A percentile compares a stretch with the other conserved stretches of the same genome.
phyloP scores from a whole-genome alignment of 2,888 invertebrate species.

The Drosophila nigritarsus region DNA sequence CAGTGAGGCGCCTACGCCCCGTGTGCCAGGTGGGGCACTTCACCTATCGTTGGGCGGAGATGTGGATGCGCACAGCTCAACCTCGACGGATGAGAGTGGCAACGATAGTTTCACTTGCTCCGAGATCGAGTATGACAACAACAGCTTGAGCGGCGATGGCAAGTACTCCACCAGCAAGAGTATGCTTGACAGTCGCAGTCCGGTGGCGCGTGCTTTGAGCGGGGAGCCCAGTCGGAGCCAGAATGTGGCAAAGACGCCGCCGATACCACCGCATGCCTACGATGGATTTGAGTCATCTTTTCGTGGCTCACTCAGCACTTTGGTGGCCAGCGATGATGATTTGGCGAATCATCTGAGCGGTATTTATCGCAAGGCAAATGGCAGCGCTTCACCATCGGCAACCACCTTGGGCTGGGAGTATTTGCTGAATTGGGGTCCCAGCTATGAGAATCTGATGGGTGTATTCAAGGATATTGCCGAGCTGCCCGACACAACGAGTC shows the following conservation, averaged over 20 bases:
- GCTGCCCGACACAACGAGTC: constrained; percentile 93
- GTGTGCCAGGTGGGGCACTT: constrained; percentile 88
- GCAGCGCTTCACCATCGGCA: constrained; percentile 89
- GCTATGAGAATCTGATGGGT: constrained; percentile 97
- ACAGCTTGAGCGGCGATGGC: constrained; percentile 92
- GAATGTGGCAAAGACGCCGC: constrained; percentile 88
- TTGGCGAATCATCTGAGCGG: constrained; percentile 92
- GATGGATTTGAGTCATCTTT: constrained; percentile 98
- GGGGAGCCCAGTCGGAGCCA: constrained; percentile 87
- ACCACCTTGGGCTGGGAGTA: constrained; percentile 97
- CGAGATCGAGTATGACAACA: constrained; percentile 98
- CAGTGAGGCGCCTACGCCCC: constrained; percentile 92
- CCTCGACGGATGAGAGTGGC: constrained; percentile 96
- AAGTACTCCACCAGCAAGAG: constrained; percentile 88
- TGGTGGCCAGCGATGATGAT: constrained; percentile 97
- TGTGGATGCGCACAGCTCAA: constrained; percentile 90
- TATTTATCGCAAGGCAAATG: constrained; percentile 92
- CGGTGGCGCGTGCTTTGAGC: constrained; percentile 86
- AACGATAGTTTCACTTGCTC: constrained; percentile 99
- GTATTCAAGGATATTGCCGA: constrained; percentile 98
- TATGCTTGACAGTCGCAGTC: constrained; percentile 86
- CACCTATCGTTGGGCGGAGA: constrained; percentile 89
- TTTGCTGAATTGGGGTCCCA: constrained; percentile 97
- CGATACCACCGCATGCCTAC: constrained; percentile 91
- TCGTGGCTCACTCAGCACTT: constrained; percentile 95